Percentiles rank a stretch among this genome's conserved stretches.
These are phyloP conservation scores for Poecilobothrus nobilitatus DNA, from an alignment of 2,888 invertebrate species.

Conservation along the genomic window DNA sequence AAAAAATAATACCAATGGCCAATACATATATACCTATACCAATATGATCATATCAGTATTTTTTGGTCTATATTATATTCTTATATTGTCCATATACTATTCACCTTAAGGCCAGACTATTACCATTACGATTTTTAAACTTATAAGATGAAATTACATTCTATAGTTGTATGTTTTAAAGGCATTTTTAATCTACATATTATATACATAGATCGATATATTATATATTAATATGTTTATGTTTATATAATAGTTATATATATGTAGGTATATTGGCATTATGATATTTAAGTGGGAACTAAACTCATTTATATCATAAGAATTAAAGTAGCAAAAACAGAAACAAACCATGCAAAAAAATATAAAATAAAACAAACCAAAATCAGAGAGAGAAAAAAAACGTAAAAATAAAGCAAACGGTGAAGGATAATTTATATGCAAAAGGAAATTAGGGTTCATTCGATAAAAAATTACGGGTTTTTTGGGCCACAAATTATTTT, in stretches of 20 bases:
- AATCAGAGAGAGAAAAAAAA: too few species aligned
- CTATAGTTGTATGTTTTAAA: too few species aligned
- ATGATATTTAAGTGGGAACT: neutral
- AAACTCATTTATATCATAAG: neutral
- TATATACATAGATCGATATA: too few species aligned
- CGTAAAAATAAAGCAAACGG: neutral
- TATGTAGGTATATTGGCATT: neutral
- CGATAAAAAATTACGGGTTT: constrained; percentile 4
- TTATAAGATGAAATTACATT: neutral
- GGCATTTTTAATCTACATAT: too few species aligned
- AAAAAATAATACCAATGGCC: neutral
- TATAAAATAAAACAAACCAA: neutral
- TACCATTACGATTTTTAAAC: neutral
- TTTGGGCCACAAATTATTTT: constrained; percentile 6
- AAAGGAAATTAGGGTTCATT: constrained; percentile 6
- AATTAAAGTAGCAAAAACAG: neutral
- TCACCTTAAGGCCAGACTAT: neutral
- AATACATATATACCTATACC: neutral
- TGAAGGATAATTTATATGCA: constrained; percentile 3
- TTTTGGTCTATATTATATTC: too few species aligned
- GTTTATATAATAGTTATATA: neutral
- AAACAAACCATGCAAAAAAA: neutral
- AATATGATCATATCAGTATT: too few species aligned
- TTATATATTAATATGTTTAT: too few species aligned
- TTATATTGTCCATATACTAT: too few species aligned